phyloP scores from a whole-genome alignment of 37 sponge, comb jelly and placozoan genomes.

The Chondrilla cf. caribensis region DNA sequence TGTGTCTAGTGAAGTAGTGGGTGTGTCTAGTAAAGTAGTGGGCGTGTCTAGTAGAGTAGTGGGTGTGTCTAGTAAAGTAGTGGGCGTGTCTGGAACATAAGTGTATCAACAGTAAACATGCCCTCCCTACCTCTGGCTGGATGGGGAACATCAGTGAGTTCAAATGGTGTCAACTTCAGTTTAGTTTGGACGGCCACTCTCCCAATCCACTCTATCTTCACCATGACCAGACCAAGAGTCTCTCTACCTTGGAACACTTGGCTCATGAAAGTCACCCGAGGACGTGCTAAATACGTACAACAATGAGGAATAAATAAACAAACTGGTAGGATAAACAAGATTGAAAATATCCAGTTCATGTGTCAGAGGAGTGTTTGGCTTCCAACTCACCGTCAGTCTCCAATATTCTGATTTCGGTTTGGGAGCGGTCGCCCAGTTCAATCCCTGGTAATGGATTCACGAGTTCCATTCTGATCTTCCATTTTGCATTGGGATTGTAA shows the following conservation, averaged over 20 bases:
- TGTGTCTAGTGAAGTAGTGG: too few species aligned
- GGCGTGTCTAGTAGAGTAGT: too few species aligned
- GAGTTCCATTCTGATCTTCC: not conserved
- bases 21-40: too few species aligned
- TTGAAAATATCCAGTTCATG: too few species aligned
- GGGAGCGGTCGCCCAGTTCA: not conserved
- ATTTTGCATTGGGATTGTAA: conserved; percentile 30
- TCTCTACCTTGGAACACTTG: not conserved
- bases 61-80: too few species aligned
- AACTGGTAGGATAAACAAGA: too few species aligned
- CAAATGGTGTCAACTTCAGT: not conserved
- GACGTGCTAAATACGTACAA: too few species aligned
- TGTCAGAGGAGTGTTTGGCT: too few species aligned
- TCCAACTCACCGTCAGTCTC: conserved; percentile 17
- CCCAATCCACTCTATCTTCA: not conserved
- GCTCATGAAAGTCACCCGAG: not conserved
- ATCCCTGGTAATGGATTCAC: not conserved
- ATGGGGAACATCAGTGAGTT: not conserved
- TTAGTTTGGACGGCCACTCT: not conserved
- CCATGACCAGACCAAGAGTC: not conserved
- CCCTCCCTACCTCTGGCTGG: conserved; percentile 16
- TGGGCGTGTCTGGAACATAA: too few species aligned
- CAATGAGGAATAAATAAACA: not conserved
- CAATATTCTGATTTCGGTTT: conserved; percentile 5
- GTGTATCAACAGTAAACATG: too few species aligned